These are phyloP conservation scores for Radopholus similis DNA, from an alignment of 1,140 invertebrate genomes.

Conservation along the genomic window DNA sequence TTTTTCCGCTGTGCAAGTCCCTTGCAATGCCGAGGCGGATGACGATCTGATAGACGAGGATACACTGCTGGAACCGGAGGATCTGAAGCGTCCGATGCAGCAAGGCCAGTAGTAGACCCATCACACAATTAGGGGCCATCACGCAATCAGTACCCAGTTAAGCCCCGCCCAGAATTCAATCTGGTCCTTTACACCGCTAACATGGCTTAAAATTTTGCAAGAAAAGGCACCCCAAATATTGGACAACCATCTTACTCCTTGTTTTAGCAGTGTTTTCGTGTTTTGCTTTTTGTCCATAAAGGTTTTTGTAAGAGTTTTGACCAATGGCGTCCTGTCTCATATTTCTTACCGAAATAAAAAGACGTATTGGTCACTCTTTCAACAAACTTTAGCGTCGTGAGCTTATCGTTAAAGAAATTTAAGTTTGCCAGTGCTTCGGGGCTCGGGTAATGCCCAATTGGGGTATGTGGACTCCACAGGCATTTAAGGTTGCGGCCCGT, in stretches of 20 bases:
- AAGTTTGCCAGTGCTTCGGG: neutral
- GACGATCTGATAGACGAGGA: slow-evolving; percentile 39
- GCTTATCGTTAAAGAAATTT: no score
- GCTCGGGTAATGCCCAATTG: neutral
- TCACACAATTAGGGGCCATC: no score
- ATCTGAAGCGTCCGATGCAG: slow-evolving; percentile 29
- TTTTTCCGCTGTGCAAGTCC: no score
- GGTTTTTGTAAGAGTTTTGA: neutral
- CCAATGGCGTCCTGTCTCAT: neutral
- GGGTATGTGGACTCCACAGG: neutral
- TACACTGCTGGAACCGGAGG: slow-evolving; percentile 31
- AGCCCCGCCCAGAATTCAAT: no score
- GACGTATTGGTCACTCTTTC: neutral
- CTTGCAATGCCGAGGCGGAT: slow-evolving; percentile 28
- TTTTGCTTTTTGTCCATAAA: neutral
- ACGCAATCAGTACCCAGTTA: no score
- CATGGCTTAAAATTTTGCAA: slow-evolving; percentile 17
- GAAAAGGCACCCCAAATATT: neutral
- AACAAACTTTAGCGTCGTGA: neutral
- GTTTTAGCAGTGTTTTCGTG: no score
- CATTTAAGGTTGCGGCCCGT: slow-evolving; percentile 37
- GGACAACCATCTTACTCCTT: neutral
- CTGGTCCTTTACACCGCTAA: no score
- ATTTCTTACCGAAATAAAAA: neutral
- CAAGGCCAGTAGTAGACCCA: no score